A percentile compares a stretch with the other conserved stretches of the same genome.
phyloP scores from a whole-genome alignment of 2,113 vertebrate species.

The Carettochelys insculpta region DNA sequence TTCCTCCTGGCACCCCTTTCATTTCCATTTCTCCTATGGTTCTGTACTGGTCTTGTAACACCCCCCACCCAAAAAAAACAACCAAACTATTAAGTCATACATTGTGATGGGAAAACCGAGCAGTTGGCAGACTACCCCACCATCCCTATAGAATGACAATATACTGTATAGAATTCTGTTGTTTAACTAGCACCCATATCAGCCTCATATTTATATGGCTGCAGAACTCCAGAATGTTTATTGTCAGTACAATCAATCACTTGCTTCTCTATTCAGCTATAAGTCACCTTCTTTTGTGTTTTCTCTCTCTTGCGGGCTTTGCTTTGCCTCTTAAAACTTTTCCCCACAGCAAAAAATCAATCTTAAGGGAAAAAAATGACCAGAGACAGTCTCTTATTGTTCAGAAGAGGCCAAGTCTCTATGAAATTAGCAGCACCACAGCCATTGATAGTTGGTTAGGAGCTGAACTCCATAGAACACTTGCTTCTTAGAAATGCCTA shows the following conservation, averaged over 20 bases:
- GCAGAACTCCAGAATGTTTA: background rate
- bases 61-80: no score
- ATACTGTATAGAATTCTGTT: background rate
- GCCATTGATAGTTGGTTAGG: background rate
- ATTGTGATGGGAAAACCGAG: background rate
- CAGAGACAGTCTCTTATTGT: background rate
- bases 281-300: background rate
- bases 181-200: background rate
- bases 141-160: background rate
- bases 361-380: background rate
- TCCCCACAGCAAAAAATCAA: background rate
- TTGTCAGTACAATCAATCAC: background rate
- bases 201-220: background rate
- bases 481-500: constrained; percentile 10
- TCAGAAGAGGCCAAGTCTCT: background rate
- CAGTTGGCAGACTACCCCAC: background rate
- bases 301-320: background rate
- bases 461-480: fast-evolving
- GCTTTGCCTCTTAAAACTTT: background rate
- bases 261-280: background rate
- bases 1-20: background rate
- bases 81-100: background rate
- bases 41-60: no score
- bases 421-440: background rate
- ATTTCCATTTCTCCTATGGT: background rate